Evolutionary conservation across 2,113 vertebrate species (phyloP).

Genomic region (Nothocercus nigrocapillus): DNA sequence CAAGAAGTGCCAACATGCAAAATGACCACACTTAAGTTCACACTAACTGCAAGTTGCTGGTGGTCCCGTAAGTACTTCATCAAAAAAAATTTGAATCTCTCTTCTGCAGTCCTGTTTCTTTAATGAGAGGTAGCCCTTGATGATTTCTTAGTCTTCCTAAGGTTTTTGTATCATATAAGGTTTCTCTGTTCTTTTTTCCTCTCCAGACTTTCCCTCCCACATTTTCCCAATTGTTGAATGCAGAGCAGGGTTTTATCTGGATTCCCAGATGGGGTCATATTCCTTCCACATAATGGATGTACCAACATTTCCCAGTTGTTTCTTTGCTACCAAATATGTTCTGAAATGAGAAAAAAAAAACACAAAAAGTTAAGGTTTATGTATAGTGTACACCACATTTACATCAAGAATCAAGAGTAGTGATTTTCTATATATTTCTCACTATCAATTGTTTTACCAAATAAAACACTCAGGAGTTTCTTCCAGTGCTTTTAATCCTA

Average conservation of each 20-base stretch:
- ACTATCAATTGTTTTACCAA: neutral
- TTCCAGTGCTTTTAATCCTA: neutral
- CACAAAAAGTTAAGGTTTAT: slow-evolving; percentile 1
- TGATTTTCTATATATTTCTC: neutral
- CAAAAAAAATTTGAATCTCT: neutral
- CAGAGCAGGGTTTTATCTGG: slow-evolving; percentile 29
- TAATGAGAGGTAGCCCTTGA: neutral
- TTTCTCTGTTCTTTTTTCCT: neutral
- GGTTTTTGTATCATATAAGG: neutral
- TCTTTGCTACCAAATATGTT: neutral
- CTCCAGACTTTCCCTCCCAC: neutral
- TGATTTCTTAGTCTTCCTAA: slow-evolving; percentile 32
- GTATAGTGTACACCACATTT: neutral
- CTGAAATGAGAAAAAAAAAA: slow-evolving; percentile 60
- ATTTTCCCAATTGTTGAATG: slow-evolving; percentile 19
- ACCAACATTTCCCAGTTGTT: slow-evolving; percentile 1
- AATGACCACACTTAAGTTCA: neutral
- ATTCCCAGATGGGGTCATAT: slow-evolving; percentile 32
- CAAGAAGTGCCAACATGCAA: neutral
- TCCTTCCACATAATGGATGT: slow-evolving; percentile 34
- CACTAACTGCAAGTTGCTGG: neutral
- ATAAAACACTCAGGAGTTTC: neutral
- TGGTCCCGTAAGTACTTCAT: neutral
- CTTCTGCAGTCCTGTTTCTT: neutral
- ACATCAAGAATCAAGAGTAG: neutral